Conservation (phyloP, 2,113 vertebrate genomes). For the Cisticola juncidis region DNA sequence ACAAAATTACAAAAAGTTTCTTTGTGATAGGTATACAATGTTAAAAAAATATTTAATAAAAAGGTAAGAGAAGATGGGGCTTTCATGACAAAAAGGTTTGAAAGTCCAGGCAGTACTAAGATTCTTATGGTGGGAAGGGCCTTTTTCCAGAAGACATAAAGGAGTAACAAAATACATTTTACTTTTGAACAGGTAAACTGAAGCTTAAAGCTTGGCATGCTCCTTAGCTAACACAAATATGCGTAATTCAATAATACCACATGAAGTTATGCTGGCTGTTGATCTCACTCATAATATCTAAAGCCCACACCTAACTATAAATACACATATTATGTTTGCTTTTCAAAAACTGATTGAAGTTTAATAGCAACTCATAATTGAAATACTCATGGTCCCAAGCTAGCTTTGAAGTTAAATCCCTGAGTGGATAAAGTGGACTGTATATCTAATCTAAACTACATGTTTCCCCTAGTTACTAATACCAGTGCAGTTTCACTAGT, state of each 20-base stretch:
- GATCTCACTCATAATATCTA: constrained; percentile 11
- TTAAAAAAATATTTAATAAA: neutral
- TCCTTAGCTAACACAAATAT: neutral
- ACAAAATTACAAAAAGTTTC: neutral
- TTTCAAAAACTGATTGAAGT: constrained; percentile 38
- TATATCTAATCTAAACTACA: constrained; percentile 63
- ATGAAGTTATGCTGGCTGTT: constrained; percentile 28
- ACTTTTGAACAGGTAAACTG: neutral
- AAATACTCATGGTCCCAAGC: constrained; percentile 35
- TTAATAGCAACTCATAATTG: constrained; percentile 49
- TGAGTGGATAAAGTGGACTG: constrained; percentile 30
- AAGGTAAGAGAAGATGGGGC: neutral
- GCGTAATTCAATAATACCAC: neutral
- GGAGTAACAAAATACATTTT: neutral
- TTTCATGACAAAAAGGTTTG: neutral
- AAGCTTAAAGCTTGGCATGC: neutral
- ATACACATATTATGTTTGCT: constrained; percentile 39
- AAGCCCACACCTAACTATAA: constrained; percentile 57
- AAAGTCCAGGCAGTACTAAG: neutral
- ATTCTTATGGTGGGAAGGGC: neutral
- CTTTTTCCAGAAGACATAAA: neutral
- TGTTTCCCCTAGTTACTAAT: constrained; percentile 62
- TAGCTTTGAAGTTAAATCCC: constrained; percentile 50
- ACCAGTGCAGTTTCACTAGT: constrained; percentile 18
- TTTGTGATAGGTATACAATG: neutral